Evolutionary conservation across 2,888 invertebrate species (phyloP).

Genomic region (Ophion ellenae): DNA sequence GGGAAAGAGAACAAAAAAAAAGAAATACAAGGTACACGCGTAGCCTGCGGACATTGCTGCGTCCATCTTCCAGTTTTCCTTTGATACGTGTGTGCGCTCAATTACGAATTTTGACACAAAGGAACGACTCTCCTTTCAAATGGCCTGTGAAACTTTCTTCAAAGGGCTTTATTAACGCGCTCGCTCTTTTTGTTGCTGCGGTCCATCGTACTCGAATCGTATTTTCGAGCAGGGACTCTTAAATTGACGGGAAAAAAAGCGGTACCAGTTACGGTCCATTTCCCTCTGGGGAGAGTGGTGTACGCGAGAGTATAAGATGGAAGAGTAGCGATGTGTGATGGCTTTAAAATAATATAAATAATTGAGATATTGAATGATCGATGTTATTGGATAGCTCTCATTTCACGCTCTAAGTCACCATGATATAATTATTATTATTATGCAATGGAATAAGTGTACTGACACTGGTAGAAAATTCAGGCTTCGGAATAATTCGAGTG

Average conservation of each 20-base stretch:
- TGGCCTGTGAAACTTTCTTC: slow-evolving; percentile 6
- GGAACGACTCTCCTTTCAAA: not conserved
- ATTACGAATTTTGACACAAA: slow-evolving; percentile 15
- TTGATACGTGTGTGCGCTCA: slow-evolving; percentile 12
- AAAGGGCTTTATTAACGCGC: not conserved
- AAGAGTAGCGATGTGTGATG: not conserved
- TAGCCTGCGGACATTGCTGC: not conserved
- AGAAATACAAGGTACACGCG: not conserved
- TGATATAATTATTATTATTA: not conserved
- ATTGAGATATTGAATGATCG: not conserved
- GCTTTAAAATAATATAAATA: not conserved
- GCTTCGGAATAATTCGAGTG: too few species aligned
- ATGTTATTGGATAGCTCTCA: not conserved
- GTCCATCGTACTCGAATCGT: not conserved
- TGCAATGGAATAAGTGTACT: too few species aligned
- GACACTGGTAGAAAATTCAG: too few species aligned
- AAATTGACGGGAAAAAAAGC: not conserved
- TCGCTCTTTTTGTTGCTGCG: not conserved
- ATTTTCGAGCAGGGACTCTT: not conserved
- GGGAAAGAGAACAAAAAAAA: slow-evolving; percentile 13
- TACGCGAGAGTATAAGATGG: not conserved
- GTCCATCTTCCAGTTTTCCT: slow-evolving; percentile 15
- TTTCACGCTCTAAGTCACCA: not conserved
- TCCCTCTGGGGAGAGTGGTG: not conserved
- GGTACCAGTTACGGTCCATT: not conserved